Evolutionary conservation across 2,888 invertebrate species (phyloP).

Genomic region (Heliconius erato): DNA sequence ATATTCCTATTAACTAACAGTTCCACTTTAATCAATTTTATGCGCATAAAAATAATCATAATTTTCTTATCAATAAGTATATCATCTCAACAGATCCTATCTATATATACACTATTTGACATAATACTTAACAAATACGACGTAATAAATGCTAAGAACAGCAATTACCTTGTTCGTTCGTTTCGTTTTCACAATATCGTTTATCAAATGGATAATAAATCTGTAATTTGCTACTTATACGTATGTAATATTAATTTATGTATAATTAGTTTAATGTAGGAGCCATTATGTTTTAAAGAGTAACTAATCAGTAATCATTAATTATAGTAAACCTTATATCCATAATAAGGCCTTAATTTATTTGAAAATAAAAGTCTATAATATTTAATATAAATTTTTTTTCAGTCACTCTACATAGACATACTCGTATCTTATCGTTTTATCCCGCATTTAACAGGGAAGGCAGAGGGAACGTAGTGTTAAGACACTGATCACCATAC

Average conservation of each 20-base stretch:
- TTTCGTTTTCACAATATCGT: not conserved
- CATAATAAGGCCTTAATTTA: too few species aligned
- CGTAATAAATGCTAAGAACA: slow-evolving; percentile 2
- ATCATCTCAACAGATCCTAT: not conserved
- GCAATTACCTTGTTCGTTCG: not conserved
- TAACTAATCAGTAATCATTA: not conserved
- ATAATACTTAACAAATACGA: slow-evolving; percentile 10
- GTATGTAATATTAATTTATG: not conserved
- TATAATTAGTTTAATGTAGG: not conserved
- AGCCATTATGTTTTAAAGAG: not conserved
- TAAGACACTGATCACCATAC: too few species aligned
- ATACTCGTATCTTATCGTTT: too few species aligned
- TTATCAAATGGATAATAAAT: not conserved
- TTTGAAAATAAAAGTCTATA: not conserved
- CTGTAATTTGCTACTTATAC: not conserved
- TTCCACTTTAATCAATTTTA: not conserved
- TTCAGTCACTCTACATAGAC: too few species aligned
- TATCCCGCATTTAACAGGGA: too few species aligned
- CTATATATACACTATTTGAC: not conserved
- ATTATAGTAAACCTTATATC: too few species aligned
- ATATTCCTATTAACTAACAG: not conserved
- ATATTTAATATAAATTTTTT: too few species aligned
- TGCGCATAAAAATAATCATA: not conserved
- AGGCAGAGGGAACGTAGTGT: too few species aligned
- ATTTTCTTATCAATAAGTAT: not conserved